Base-by-base conservation (phyloP, 1,140 invertebrate genomes). In the Bombus waltoni region DNA sequence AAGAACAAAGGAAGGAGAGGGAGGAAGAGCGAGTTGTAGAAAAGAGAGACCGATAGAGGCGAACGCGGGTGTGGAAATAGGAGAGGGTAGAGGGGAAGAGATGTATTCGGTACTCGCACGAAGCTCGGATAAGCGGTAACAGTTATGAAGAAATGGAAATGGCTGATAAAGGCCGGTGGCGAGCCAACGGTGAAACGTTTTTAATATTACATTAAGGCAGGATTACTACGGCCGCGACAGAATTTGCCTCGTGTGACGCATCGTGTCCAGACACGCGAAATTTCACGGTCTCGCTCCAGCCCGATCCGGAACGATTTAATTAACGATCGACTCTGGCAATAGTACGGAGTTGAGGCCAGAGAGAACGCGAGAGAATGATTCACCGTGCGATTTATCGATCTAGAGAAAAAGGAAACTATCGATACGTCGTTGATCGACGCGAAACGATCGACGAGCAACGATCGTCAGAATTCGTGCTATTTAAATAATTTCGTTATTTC, bases 61-160 rank as follows among this genome's bases (percentile, higher is more conserved):
- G 25, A 53, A 73, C 40, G 62, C 38, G 28, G 74, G 65, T 47
- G 75, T 59, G 42, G 75, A 62, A 35, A 59, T 4, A 66, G 32
- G 18, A 22, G 22, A n/a, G 28, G 47, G 3, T n/a, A 22, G 9
- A 13, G 22, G 9, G 22, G 5, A 32, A 1, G 62, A 22, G 77
- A 40, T 68, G 70, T 47, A 32, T 32, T 53, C 40, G 72, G 70
- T 62, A 68, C 68, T 80, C 44, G 77, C 77, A 77, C 65, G 57
- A 82, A 75, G 65, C 91, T 86, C 92, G 22, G 94, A 95, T 95
- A 95, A 95, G 94, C 94, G 94, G 92, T 94, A 95, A 95, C 93
- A 93, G 94, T 95, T 95, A 95, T 95, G 94, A 94, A 95, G 94
- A 95, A 95, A 95, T 95, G 94, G 94, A 95, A 95, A 95, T 95